Conservation (phyloP, 2,113 vertebrate genomes). For the Urocynchramus pylzowi region DNA sequence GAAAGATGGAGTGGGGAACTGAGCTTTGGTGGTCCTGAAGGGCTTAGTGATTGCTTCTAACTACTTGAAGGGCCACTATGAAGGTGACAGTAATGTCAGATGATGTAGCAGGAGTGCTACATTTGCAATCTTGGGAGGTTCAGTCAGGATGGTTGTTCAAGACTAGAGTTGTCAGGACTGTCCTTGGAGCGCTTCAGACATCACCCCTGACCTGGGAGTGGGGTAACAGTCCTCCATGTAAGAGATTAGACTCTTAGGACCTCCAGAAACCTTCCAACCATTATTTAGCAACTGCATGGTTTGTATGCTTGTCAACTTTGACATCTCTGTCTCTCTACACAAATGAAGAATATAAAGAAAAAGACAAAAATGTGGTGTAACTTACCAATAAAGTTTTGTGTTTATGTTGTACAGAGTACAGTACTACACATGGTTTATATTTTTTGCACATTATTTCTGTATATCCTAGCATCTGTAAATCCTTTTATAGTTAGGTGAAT, state of each 20-base stretch:
- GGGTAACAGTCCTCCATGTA: neutral
- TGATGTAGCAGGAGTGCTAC: neutral
- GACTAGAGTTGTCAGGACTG: neutral
- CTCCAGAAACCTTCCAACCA: neutral
- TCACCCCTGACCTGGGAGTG: neutral
- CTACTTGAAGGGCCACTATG: neutral
- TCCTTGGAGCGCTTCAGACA: neutral
- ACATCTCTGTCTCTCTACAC: neutral
- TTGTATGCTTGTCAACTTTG: neutral
- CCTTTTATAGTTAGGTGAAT: neutral
- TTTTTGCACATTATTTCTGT: neutral
- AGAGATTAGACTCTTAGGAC: accelerated
- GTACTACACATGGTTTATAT: neutral
- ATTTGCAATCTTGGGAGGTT: neutral
- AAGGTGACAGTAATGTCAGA: neutral
- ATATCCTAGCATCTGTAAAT: neutral
- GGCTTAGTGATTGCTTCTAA: neutral
- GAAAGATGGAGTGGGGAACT: neutral
- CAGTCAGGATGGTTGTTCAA: neutral
- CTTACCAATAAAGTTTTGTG: neutral
- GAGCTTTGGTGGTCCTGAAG: neutral
- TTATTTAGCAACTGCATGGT: neutral
- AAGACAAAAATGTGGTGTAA: neutral
- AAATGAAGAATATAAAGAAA: neutral
- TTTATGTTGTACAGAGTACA: neutral